phyloP scores from a whole-genome alignment of 2,888 invertebrate genomes.

The Himalopsyche tibetana region DNA sequence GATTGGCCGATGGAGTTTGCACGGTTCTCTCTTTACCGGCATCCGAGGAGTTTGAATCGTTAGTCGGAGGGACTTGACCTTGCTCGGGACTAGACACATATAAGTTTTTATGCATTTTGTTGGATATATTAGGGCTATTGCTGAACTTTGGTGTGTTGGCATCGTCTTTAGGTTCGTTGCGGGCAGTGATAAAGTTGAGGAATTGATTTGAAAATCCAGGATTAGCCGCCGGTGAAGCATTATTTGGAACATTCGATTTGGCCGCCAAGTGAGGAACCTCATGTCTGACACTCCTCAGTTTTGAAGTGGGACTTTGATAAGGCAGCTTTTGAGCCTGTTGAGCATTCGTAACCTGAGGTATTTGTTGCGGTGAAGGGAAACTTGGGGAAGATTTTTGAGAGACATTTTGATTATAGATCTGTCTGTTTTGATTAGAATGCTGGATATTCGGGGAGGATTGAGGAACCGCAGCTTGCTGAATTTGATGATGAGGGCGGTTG shows the following conservation, averaged over 20 bases:
- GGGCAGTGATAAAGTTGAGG: slow-evolving; percentile 74
- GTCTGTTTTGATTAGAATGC: slow-evolving; percentile 28
- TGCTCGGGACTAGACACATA: slow-evolving; percentile 77
- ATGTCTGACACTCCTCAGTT: slow-evolving; percentile 73
- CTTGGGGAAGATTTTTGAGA: slow-evolving; percentile 44
- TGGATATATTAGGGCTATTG: slow-evolving; percentile 75
- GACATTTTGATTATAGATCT: slow-evolving; percentile 43
- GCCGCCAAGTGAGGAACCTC: slow-evolving; percentile 73
- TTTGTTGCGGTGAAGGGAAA: slow-evolving; percentile 43
- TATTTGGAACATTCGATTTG: slow-evolving; percentile 68
- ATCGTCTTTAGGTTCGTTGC: slow-evolving; percentile 77
- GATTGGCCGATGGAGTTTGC: slow-evolving; percentile 69
- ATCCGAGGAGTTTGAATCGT: slow-evolving; percentile 72
- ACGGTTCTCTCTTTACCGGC: slow-evolving; percentile 74
- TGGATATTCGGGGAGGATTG: neutral
- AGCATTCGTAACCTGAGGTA: slow-evolving; percentile 32
- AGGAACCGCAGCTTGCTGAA: neutral
- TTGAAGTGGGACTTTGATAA: slow-evolving; percentile 73
- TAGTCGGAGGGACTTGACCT: slow-evolving; percentile 75
- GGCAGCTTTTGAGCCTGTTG: slow-evolving; percentile 56
- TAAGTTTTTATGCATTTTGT: slow-evolving; percentile 76
- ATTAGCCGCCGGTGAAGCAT: slow-evolving; percentile 69
- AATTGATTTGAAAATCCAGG: slow-evolving; percentile 75
- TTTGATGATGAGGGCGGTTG: slow-evolving; percentile 52
- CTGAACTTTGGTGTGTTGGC: slow-evolving; percentile 77